Evolutionary conservation across 1,140 invertebrate genomes (phyloP).

Genomic region (Macrostomum lignano): DNA sequence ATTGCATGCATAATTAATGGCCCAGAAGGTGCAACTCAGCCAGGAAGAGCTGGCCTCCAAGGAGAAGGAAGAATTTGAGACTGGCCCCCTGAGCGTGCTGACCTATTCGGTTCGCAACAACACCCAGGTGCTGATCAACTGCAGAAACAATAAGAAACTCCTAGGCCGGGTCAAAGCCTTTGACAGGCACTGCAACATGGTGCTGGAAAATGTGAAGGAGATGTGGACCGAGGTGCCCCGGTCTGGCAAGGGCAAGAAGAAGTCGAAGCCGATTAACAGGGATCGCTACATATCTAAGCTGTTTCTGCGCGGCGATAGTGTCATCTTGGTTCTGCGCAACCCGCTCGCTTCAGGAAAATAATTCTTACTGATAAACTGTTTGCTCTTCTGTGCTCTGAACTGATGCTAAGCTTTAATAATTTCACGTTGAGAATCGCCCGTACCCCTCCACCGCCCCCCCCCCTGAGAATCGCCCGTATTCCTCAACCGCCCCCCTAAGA

Average conservation of each 20-base stretch:
- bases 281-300: conserved; percentile 98
- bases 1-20: background rate
- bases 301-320: conserved; percentile 92
- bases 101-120: conserved; percentile 96
- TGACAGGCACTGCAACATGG: conserved; percentile 99
- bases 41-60: conserved; percentile 70
- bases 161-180: conserved; percentile 90
- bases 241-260: conserved; percentile 90
- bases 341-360: conserved; percentile 48
- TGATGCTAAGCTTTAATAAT: too few species aligned
- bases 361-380: too few species aligned
- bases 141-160: conserved; percentile 80
- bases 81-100: conserved; percentile 77
- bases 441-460: too few species aligned
- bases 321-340: conserved; percentile 84
- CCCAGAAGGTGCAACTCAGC: conserved; percentile 52
- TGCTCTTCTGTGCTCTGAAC: too few species aligned
- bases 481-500: too few species aligned
- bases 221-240: conserved; percentile 97
- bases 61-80: conserved; percentile 97
- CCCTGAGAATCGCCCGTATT: too few species aligned
- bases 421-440: too few species aligned
- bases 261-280: conserved; percentile 89
- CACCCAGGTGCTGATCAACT: conserved; percentile 48
- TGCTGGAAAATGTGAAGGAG: conserved; percentile 95